Evolutionary conservation across 1,140 invertebrate genomes (phyloP).

Genomic region (Drosophila lowei): DNA sequence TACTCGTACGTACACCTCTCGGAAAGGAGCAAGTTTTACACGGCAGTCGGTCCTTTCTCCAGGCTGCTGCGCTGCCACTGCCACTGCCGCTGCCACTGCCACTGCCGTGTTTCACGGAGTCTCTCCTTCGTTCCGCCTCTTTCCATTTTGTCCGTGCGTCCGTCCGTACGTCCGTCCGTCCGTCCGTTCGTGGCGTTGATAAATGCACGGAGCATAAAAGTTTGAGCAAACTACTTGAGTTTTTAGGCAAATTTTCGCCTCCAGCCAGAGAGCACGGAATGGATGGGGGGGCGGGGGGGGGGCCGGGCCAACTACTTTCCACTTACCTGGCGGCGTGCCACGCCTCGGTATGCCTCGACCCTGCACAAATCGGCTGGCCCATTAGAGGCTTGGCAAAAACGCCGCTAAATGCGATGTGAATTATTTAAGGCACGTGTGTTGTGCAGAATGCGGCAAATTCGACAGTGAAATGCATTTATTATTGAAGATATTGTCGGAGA

Average conservation of each 20-base stretch:
- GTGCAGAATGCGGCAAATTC: slow-evolving; percentile 79
- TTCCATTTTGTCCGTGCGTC: slow-evolving; percentile 3
- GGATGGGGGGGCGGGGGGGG: neutral
- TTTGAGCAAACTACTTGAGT: slow-evolving; percentile 77
- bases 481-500: slow-evolving; percentile 69
- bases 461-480: slow-evolving; percentile 81
- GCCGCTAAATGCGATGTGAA: slow-evolving; percentile 77
- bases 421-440: slow-evolving; percentile 80
- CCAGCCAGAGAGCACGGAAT: slow-evolving; percentile 65
- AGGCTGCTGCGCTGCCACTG: slow-evolving; percentile 34
- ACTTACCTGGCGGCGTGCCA: slow-evolving; percentile 73
- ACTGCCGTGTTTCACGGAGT: slow-evolving; percentile 27
- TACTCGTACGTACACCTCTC: neutral
- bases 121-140: slow-evolving; percentile 13
- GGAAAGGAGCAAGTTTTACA: slow-evolving; percentile 58
- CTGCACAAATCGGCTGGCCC: slow-evolving; percentile 57
- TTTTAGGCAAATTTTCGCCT: slow-evolving; percentile 77
- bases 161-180: neutral
- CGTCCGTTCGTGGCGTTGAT: slow-evolving; percentile 54
- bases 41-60: slow-evolving; percentile 34
- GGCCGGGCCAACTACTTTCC: slow-evolving; percentile 66
- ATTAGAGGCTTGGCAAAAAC: slow-evolving; percentile 66
- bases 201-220: slow-evolving; percentile 73
- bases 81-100: slow-evolving; percentile 15
- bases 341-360: slow-evolving; percentile 20